Conservation (phyloP, 92 coral and sea anemone species). For the Parazoanthus atlanticus region DNA sequence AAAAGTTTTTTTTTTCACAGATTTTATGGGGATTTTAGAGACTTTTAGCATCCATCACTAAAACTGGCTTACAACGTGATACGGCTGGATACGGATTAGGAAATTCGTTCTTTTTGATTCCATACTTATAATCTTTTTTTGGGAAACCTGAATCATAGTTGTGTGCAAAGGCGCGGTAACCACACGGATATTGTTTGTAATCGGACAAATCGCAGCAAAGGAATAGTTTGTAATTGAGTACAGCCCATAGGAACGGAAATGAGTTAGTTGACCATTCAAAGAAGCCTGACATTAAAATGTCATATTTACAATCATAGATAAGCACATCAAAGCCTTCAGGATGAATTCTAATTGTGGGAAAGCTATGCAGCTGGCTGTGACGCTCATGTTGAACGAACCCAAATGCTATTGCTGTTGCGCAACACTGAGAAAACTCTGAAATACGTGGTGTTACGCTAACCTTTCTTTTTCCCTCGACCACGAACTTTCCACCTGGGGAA, state of each 20-base stretch:
- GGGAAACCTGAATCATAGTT: neutral
- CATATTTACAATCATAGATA: conserved; percentile 36
- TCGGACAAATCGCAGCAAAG: neutral
- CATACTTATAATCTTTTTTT: neutral
- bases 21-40: too few species aligned
- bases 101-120: neutral
- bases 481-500: conserved; percentile 44
- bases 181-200: neutral
- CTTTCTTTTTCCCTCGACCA: conserved; percentile 42
- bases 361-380: conserved; percentile 44
- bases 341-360: conserved; percentile 51
- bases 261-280: conserved; percentile 25
- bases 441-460: conserved; percentile 20
- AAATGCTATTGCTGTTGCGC: conserved; percentile 59
- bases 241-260: conserved; percentile 40
- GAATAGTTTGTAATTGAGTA: conserved; percentile 43
- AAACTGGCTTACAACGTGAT: too few species aligned
- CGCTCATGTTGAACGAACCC: conserved; percentile 47
- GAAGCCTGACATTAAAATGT: conserved; percentile 32
- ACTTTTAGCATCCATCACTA: too few species aligned
- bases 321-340: conserved; percentile 35
- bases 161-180: conserved; percentile 11
- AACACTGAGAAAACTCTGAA: conserved; percentile 35
- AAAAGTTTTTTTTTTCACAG: too few species aligned
- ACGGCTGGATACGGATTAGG: too few species aligned